Evolutionary conservation across 1,140 invertebrate species (phyloP), one percentile per base, ranked within the genome.

Genomic region (Aphelenchoides fujianensis): DNA sequence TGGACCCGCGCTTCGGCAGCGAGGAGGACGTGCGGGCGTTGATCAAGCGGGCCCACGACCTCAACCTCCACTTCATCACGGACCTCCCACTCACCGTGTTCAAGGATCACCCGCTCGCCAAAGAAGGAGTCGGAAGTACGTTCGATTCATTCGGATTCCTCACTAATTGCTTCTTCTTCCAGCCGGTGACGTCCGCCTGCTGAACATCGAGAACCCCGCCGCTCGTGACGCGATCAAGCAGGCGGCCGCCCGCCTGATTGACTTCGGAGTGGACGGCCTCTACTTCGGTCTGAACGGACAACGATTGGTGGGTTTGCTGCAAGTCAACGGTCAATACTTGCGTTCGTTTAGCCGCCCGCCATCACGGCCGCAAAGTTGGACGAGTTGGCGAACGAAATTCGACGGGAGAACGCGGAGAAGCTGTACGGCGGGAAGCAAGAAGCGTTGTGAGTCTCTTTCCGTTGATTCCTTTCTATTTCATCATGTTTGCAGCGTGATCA

Each of bases 1-100:
- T 83, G 27, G 80, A 82, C 53, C 37, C 48, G 2, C 61, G 78
- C 23, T 81, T 79, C 34, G 81, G 82, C 59, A 69, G 70, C 2
- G 73, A 78, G 28, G 81, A 81, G 1, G 76, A 77, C 28, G 74
- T 83, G 35, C 72, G 77, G 55, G 64, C 80, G 31, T 54, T 83
- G 30, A 71, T 83, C 37, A 66, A 83, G 34, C 63, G 68, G 16
- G 71, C 79, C n/a, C 82, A 83, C 37, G 64, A 71, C 30, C 35
- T 67, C 19, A 30, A 35, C 2, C 72, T 67, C 7, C 27, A 75
- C 30, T 74, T 53, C 27, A 70, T 74, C 16, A 19, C 71, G n/a
- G 68, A 70, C 27, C 19, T 70, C 12, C 68, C 68, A 36, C 31
- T 70, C 7, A 70, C 69, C 31, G 68, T 69, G 19, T 16, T 12